Base-by-base conservation (phyloP, 1,140 invertebrate genomes). In the Drosophila funebris region DNA sequence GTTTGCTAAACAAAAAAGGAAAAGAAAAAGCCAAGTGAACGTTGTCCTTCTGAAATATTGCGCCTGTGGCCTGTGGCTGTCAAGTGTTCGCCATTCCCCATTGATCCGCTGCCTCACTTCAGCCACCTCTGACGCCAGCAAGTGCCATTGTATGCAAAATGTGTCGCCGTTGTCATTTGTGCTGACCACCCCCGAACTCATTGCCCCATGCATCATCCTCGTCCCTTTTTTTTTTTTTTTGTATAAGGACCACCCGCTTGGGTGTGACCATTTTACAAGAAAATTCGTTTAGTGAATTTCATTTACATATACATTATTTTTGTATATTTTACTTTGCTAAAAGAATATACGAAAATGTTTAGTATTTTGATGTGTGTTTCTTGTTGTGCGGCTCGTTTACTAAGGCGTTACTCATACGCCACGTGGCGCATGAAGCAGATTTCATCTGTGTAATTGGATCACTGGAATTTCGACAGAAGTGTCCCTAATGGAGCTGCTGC, bases 361-460 rank as follows among this genome's bases (percentile, higher is more conserved):
- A 41, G 37, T 64, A 64, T 71, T 66, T 57, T 18, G 43, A 58
- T 71, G 37, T 41, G 54, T 50, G 56, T 43, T 48, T 14, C 33
- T 31, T 39, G 31, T 57, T 22, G 41, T n/a, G 18, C 9, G 43
- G 43, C 36, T 18, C 9, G 36, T 44, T 73, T 81, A 84, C 67
- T 80, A 84, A 71, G 70, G 78, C 82, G 41, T 84, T 87, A 69
- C 82, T 67, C 82, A 84, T 87, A 84, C 81, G 81, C 82, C 82
- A 81, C 66, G 77, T 77, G 73, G 81, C 44, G 76, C 75, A 33
- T 31, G 11, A 11, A 48, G 69, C 71, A 70, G 67, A 67, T 70
- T 60, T 57, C 39, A 54, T 61, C 44, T 69, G 43, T 11, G 60
- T 83, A 78, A 83, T 78, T 73, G 41, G 69, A 82, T 31, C 60